Conservation (phyloP, 2,888 invertebrate species). For the Oegoconia quadripuncta region DNA sequence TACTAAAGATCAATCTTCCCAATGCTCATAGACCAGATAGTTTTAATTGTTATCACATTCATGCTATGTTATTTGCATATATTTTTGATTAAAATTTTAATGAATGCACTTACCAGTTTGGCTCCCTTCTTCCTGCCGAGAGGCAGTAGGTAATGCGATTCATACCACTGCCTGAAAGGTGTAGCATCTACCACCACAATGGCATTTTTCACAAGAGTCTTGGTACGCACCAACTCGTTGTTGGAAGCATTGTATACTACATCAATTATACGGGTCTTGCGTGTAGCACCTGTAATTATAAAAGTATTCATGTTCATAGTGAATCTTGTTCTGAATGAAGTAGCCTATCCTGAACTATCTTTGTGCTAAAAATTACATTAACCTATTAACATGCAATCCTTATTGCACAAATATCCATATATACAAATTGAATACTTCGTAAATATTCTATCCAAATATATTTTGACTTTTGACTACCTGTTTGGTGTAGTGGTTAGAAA, state of each 20-base stretch:
- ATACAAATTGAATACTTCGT: too few species aligned
- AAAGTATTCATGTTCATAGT: not conserved
- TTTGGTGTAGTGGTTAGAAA: too few species aligned
- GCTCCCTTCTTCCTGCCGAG: constrained; percentile 98
- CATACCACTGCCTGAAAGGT: constrained; percentile 99
- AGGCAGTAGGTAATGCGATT: constrained; percentile 96
- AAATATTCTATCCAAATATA: too few species aligned
- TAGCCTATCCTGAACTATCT: too few species aligned
- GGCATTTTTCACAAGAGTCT: constrained; percentile 99
- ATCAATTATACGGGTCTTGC: constrained; percentile 99
- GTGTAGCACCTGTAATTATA: constrained; percentile 84
- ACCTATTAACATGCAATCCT: too few species aligned
- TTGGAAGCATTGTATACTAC: constrained; percentile 99
- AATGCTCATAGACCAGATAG: too few species aligned
- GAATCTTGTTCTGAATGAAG: not conserved
- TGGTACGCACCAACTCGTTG: constrained; percentile 99
- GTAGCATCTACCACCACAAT: constrained; percentile 98
- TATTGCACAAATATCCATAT: too few species aligned
- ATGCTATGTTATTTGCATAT: not conserved
- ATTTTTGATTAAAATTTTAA: not conserved
- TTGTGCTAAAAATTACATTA: too few species aligned
- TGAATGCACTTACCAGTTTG: constrained; percentile 85
- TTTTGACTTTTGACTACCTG: too few species aligned
- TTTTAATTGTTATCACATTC: too few species aligned
- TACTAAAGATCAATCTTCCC: too few species aligned